These are phyloP conservation scores for Thamnophis sirtalis DNA, from an alignment of 2,113 vertebrate genomes.

Conservation along the genomic window DNA sequence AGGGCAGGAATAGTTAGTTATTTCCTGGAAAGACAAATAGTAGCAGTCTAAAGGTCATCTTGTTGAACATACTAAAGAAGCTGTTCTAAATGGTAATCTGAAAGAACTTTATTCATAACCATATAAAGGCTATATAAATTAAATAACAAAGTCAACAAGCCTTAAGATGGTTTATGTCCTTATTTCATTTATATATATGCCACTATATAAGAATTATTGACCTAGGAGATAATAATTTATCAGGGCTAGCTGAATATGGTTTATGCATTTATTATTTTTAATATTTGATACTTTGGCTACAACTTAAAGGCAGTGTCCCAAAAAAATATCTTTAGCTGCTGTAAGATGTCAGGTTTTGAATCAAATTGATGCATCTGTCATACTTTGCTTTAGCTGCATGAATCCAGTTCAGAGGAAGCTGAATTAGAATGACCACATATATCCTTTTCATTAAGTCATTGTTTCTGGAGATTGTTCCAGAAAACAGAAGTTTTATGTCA, in stretches of 20 bases:
- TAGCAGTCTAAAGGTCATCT: background rate
- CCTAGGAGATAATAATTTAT: background rate
- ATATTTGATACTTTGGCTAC: background rate
- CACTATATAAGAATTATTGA: background rate
- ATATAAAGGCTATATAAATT: background rate
- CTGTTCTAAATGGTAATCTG: background rate
- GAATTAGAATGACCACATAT: background rate
- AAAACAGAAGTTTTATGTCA: conserved; percentile 17
- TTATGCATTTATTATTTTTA: background rate
- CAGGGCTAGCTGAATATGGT: background rate
- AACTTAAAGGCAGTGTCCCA: conserved; percentile 9
- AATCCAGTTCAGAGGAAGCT: background rate
- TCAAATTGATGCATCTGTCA: background rate
- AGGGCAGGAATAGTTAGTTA: background rate
- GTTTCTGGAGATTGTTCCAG: conserved; percentile 11
- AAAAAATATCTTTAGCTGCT: conserved; percentile 4
- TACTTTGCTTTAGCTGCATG: background rate
- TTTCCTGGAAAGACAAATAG: background rate
- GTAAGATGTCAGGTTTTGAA: conserved; percentile 13
- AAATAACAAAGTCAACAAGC: background rate
- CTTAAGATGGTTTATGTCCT: background rate
- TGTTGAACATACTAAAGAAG: background rate
- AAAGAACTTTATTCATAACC: background rate
- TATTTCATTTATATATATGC: background rate
- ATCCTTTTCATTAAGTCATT: conserved; percentile 26